Evolutionary conservation across 1,140 invertebrate species (phyloP).

Genomic region (Orussus abietinus): DNA sequence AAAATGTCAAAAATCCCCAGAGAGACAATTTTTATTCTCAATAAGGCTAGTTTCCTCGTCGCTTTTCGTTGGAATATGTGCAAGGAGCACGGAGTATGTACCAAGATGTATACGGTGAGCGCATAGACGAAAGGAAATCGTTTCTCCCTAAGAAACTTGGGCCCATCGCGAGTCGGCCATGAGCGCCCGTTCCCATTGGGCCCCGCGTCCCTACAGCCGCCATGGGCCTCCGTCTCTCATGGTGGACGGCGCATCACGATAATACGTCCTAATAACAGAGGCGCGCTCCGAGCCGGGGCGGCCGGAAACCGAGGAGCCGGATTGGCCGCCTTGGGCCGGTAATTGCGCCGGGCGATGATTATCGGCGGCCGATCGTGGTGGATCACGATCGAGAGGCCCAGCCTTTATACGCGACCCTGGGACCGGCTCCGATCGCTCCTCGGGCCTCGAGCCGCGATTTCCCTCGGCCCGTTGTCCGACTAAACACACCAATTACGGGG

Average conservation of each 20-base stretch:
- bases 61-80: too few species aligned
- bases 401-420: too few species aligned
- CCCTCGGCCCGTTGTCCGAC: not conserved
- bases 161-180: conserved; percentile 17
- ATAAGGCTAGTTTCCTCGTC: too few species aligned
- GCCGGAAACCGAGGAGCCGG: conserved; percentile 12
- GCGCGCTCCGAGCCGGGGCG: conserved; percentile 10
- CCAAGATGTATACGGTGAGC: too few species aligned
- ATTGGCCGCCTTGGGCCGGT: conserved; percentile 21
- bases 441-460: not conserved
- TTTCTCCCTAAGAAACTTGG: conserved; percentile 11
- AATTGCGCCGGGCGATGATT: conserved; percentile 23
- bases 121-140: too few species aligned
- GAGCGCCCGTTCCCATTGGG: not conserved
- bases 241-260: conserved; percentile 21
- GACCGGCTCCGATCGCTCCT: too few species aligned
- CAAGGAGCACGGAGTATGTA: too few species aligned
- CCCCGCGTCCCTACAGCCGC: not conserved
- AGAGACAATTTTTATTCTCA: too few species aligned
- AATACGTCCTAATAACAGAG: conserved; percentile 26
- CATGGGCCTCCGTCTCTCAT: conserved; percentile 5
- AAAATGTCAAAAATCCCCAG: too few species aligned
- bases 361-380: conserved; percentile 17
- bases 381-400: conserved; percentile 20
- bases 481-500: conserved; percentile 8